Evolutionary conservation across 1,140 invertebrate species (phyloP).

Genomic region (Aphelinus certus): DNA sequence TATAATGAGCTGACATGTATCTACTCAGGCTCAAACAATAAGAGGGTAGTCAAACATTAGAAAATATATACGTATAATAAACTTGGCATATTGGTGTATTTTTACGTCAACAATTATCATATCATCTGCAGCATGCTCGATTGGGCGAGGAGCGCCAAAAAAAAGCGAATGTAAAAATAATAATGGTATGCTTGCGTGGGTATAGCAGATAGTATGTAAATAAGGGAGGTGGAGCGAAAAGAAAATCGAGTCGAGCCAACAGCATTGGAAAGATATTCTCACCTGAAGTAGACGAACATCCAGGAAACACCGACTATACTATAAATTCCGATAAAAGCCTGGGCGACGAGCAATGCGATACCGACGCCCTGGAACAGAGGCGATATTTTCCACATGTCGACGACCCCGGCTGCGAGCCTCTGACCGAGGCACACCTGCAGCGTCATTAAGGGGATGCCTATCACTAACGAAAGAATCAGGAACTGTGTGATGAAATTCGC

Average conservation of each 20-base stretch:
- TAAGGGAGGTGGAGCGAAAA: not conserved
- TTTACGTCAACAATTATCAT: too few relatives aligned
- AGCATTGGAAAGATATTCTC: constrained; percentile 28
- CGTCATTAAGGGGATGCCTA: constrained; percentile 87
- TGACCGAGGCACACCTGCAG: constrained; percentile 87
- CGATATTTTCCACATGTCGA: constrained; percentile 93
- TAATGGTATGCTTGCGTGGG: too few relatives aligned
- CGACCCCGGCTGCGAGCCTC: constrained; percentile 82
- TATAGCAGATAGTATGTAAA: too few relatives aligned
- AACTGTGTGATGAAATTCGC: constrained; percentile 91
- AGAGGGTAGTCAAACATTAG: too few relatives aligned
- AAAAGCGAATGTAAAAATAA: too few relatives aligned
- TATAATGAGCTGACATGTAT: too few relatives aligned
- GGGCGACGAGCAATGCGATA: constrained; percentile 80
- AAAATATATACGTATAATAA: too few relatives aligned
- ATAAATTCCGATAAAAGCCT: constrained; percentile 86
- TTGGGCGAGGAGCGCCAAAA: not conserved
- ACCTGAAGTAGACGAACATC: constrained; percentile 85
- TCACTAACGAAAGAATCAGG: constrained; percentile 80
- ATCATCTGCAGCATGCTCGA: too few relatives aligned
- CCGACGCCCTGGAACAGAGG: constrained; percentile 91
- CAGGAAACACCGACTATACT: constrained; percentile 87
- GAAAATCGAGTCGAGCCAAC: constrained; percentile 33
- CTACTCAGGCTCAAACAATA: too few relatives aligned
- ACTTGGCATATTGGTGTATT: too few relatives aligned